These are phyloP conservation scores for Sweltsa coloradensis DNA, from an alignment of 1,140 invertebrate genomes.

Conservation along the genomic window DNA sequence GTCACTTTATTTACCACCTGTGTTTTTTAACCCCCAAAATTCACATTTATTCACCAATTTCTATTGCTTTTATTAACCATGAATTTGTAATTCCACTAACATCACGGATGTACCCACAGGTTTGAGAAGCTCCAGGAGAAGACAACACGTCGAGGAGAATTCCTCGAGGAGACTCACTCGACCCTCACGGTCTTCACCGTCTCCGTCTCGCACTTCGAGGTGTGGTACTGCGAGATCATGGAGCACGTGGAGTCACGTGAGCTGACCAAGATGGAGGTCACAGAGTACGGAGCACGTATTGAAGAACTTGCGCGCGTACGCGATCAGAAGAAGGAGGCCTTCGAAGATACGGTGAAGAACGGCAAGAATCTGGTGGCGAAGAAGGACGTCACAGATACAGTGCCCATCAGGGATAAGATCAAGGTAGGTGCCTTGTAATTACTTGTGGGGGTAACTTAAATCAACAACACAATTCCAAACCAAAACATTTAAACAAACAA, in stretches of 20 bases:
- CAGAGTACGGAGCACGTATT: conserved; percentile 55
- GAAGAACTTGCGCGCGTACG: conserved; percentile 34
- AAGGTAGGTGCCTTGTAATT: conserved; percentile 38
- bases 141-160: conserved; percentile 58
- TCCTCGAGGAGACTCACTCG: conserved; percentile 66
- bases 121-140: conserved; percentile 78
- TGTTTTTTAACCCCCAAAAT: too few species aligned
- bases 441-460: too few species aligned
- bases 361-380: conserved; percentile 77
- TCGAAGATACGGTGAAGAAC: conserved; percentile 65
- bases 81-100: too few species aligned
- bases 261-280: conserved; percentile 48
- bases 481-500: too few species aligned
- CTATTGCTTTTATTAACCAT: too few species aligned
- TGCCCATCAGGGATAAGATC: conserved; percentile 71
- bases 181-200: conserved; percentile 59
- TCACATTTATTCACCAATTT: too few species aligned
- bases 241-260: conserved; percentile 68
- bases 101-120: too few species aligned
- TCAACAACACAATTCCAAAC: too few species aligned
- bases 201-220: conserved; percentile 53
- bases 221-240: conserved; percentile 55
- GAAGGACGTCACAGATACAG: conserved; percentile 81
- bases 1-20: too few species aligned
- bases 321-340: conserved; percentile 40